Evolutionary conservation across 2,797 vertebrate species (phyloP), one percentile per base, ranked within the genome.

Genomic region (Nyctalus aviator): DNA sequence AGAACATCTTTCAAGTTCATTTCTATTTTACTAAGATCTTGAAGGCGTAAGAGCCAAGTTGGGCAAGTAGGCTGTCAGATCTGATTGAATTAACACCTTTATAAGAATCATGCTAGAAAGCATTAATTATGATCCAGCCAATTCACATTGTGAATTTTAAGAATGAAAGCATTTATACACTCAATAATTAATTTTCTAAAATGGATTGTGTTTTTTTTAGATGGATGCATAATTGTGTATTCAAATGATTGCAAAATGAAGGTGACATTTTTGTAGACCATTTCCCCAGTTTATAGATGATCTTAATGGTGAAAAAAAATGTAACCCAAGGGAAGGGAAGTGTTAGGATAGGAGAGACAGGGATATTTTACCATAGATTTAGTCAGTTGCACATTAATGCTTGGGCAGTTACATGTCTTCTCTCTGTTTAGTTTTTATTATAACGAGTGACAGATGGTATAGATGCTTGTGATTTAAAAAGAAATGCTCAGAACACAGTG

Each of bases 181-280:
- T 93, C 73, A 91, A 82, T 79, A 94, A 93, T 94, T 96, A 96
- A 94, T 96, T 95, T 96, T 96, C 93, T 97, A 76, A 88, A 96
- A 89, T 91, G 87, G 55, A 95, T 95, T 95, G 93, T 95, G 91
- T 95, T 96, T 96, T 94, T 94, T 75, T 89, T 89, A 91, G 84
- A 62, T 90, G 71, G 88, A 82, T 95, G 93, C 92, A 88, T 92
- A 95, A 97, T 86, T 95, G 50, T 75, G 55, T 94, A 93, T 94
- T 97, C 48, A 95, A 96, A 96, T 95, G 73, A 88, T 66, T 92
- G 25, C 25, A 88, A 77, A 95, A 95, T 84, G 77, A 95, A 96
- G 90, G 90, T 96, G 94, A 96, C 78, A 94, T 46, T 81, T 97
- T 97, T 95, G 71, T 94, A 89, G 94, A 84, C 73, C 66, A 81